Evolutionary conservation across 2,797 vertebrate genomes (phyloP), one percentile per base, ranked within the genome.

Genomic region (Pristis pectinata): DNA sequence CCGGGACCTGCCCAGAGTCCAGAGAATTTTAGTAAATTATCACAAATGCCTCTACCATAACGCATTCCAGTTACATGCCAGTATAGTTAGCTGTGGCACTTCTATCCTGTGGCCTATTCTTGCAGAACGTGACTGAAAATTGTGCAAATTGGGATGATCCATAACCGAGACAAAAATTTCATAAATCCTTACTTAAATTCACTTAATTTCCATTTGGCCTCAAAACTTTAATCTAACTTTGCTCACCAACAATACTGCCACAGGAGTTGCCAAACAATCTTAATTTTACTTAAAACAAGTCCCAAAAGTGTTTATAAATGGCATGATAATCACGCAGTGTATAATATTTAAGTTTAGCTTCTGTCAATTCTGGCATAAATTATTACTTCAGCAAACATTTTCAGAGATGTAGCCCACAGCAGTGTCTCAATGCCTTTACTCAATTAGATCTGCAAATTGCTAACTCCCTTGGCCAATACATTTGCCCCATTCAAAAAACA

Each of bases 401-500:
- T n/a, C 34, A 37, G 92, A 53, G 92, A 74, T 49, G n/a, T 53
- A 91, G 70, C 94, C 82, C 9, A 34, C 77, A 34, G 95, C 53
- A 64, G n/a, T 27, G 64, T 72, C 77, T 94, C 89, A 96, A 95
- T 94, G 61, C 76, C 59, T 95, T 74, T 95, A 96, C 95, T 96
- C 96, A 96, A 97, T 97, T 96, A 97, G 96, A 97, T 96, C 95
- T 95, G 95, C 95, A 96, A 96, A 97, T 96, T 96, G 97, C 97
- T 97, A 97, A 82, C 95, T 97, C 96, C 95, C 94, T 94, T 96
- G 96, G 96, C 96, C 98, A 97, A 98, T 98, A 98, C 97, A 98
- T 97, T 97, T 96, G 96, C 96, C 97, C 97, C 96, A 94, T 95
- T 97, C 97, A 96, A 96, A 98, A 96, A 98, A 97, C 96, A 98